Evolutionary conservation across 2,113 vertebrate genomes (phyloP).

Genomic region (Syngnathus floridae): DNA sequence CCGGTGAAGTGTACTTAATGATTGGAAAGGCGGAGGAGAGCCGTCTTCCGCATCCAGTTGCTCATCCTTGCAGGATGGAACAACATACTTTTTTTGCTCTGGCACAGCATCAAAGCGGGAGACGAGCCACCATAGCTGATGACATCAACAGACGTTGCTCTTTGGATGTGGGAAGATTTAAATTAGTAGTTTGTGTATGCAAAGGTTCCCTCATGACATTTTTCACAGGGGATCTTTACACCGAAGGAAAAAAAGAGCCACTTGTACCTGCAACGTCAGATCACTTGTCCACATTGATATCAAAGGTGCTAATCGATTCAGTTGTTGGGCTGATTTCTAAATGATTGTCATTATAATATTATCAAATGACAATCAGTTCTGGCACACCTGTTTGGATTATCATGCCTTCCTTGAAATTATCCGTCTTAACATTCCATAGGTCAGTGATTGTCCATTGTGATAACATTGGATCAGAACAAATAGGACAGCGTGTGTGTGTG

Average conservation of each 20-base stretch:
- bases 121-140: constrained; percentile 40
- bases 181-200: constrained; percentile 30
- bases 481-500: constrained; percentile 60
- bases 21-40: constrained; percentile 33
- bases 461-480: constrained; percentile 64
- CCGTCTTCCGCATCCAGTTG: constrained; percentile 18
- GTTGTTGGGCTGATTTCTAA: not conserved
- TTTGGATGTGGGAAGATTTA: constrained; percentile 20
- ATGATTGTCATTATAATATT: constrained; percentile 3
- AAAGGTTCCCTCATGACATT: constrained; percentile 20
- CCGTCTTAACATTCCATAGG: constrained; percentile 45
- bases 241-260: not conserved
- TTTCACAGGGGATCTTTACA: constrained; percentile 2
- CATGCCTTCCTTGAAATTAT: constrained; percentile 37
- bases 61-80: constrained; percentile 57
- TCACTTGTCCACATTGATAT: not conserved
- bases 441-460: constrained; percentile 50
- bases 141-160: constrained; percentile 27
- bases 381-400: constrained; percentile 13
- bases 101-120: constrained; percentile 59
- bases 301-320: constrained; percentile 16
- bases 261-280: not conserved
- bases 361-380: not conserved
- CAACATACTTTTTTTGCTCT: constrained; percentile 53
- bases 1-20: constrained; percentile 49